Conservation (phyloP, 2,113 vertebrate species). For the Psittacus erithacus region DNA sequence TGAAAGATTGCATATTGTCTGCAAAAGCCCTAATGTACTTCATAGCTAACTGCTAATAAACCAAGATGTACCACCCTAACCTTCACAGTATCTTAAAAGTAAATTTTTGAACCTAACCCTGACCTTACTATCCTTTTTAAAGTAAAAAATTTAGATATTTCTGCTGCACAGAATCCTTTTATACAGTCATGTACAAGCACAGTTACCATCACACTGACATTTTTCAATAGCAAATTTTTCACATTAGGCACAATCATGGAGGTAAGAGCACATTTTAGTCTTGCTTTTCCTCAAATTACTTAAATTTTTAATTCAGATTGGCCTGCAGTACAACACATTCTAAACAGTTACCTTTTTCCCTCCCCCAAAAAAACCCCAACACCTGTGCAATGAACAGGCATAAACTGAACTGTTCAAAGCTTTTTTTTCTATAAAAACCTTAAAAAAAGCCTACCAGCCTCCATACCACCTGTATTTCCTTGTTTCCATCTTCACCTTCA, state of each 20-base stretch:
- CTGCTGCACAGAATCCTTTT: background rate
- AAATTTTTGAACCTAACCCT: background rate
- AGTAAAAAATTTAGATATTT: background rate
- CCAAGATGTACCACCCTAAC: background rate
- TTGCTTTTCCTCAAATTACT: constrained; percentile 36
- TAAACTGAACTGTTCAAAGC: background rate
- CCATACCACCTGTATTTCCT: background rate
- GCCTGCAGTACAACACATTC: background rate
- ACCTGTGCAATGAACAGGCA: background rate
- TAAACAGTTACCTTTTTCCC: background rate
- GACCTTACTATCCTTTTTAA: background rate
- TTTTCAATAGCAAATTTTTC: constrained; percentile 50
- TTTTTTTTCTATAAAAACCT: background rate
- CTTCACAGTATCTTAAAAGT: background rate
- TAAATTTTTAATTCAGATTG: constrained; percentile 15
- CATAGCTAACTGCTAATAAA: constrained; percentile 26
- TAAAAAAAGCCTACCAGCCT: background rate
- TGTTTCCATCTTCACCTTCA: constrained; percentile 2
- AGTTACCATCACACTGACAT: constrained; percentile 23
- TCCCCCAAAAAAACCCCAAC: background rate
- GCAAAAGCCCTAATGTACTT: constrained; percentile 43
- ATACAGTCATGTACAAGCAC: background rate
- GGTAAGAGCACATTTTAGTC: constrained; percentile 33
- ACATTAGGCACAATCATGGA: constrained; percentile 55
- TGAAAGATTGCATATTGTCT: constrained; percentile 26